Conservation (phyloP, 2,113 vertebrate species). For the Crocuta crocuta region DNA sequence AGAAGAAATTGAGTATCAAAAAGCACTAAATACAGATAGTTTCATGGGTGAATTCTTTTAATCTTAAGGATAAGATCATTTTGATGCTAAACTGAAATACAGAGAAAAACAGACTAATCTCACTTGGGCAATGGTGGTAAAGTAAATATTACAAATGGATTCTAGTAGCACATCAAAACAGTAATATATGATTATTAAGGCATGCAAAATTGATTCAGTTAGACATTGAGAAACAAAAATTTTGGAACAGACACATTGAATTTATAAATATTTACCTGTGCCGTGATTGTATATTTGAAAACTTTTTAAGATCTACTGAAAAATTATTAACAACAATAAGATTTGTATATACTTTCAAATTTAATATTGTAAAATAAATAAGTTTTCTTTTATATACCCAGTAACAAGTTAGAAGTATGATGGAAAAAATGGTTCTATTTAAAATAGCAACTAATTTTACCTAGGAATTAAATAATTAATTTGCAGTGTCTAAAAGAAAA, state of each 20-base stretch:
- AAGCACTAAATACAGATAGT: neutral
- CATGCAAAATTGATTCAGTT: neutral
- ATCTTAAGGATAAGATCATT: constrained; percentile 39
- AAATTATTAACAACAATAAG: neutral
- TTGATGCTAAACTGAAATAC: neutral
- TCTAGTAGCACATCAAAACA: neutral
- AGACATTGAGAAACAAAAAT: constrained; percentile 19
- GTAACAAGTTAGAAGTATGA: constrained; percentile 32
- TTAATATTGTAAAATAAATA: constrained; percentile 37
- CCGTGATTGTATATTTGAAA: constrained; percentile 18
- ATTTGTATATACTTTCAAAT: constrained; percentile 22
- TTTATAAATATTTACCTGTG: constrained; percentile 16
- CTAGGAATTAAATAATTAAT: neutral
- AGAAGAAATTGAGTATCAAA: constrained; percentile 44
- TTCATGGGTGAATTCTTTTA: constrained; percentile 42
- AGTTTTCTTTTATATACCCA: constrained; percentile 1
- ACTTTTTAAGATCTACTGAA: neutral
- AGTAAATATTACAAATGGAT: constrained; percentile 17
- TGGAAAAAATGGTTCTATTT: neutral
- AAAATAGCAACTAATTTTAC: constrained; percentile 35
- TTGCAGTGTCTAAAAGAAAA: neutral
- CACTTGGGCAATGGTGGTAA: neutral
- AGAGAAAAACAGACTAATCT: constrained; percentile 9
- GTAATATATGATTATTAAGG: neutral
- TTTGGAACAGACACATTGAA: neutral